Conservation (phyloP, 2,888 invertebrate species). For the Leucania comma region DNA sequence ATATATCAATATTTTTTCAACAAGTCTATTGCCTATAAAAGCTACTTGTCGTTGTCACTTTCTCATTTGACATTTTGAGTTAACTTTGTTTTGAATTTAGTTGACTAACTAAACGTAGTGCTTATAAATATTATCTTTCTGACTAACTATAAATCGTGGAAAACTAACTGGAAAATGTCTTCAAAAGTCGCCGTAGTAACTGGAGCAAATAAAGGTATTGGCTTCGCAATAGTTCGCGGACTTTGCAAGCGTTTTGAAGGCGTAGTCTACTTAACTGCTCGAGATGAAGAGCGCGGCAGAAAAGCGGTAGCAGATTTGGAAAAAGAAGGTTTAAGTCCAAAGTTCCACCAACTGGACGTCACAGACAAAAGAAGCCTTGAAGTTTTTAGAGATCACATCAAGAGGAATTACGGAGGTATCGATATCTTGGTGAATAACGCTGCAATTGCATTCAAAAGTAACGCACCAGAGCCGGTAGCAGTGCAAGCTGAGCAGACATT, state of each 20-base stretch:
- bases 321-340: conserved; percentile 88
- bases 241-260: conserved; percentile 93
- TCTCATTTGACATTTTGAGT: too few relatives aligned
- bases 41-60: too few relatives aligned
- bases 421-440: conserved; percentile 95
- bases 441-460: conserved; percentile 92
- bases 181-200: conserved; percentile 90
- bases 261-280: conserved; percentile 93
- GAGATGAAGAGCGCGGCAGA: conserved; percentile 90
- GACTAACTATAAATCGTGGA: too few relatives aligned
- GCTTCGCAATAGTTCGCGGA: conserved; percentile 92
- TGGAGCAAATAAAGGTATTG: conserved; percentile 94
- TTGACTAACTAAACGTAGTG: not conserved
- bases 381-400: conserved; percentile 90
- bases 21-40: too few relatives aligned
- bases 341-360: conserved; percentile 93
- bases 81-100: not conserved
- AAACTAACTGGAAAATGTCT: conserved; percentile 67
- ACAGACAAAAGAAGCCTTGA: conserved; percentile 91
- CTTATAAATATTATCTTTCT: too few relatives aligned
- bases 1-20: too few relatives aligned
- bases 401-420: conserved; percentile 92
- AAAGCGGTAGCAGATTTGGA: conserved; percentile 91
- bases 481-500: conserved; percentile 94
- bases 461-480: conserved; percentile 91